A percentile compares a stretch with the other conserved stretches of the same genome.
Evolutionary conservation across 2,113 vertebrate genomes (phyloP).

Genomic region (Larimichthys polyactis): DNA sequence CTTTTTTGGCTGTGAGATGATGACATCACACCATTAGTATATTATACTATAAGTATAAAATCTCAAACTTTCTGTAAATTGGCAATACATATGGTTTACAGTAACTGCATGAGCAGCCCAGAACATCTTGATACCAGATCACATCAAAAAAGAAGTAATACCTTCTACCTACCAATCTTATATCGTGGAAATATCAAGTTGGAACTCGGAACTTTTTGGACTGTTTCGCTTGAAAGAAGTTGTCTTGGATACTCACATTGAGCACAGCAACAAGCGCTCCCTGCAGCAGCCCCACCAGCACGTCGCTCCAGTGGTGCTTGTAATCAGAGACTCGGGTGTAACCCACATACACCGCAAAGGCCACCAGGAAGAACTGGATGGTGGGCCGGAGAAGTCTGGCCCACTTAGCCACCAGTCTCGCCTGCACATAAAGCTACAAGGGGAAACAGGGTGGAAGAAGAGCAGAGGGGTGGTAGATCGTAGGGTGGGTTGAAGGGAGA

Average conservation of each 20-base stretch:
- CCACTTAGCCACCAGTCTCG: slow-evolving; percentile 90
- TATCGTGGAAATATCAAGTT: not conserved
- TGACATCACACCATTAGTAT: not conserved
- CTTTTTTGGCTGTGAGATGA: not conserved
- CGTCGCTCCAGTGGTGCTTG: slow-evolving; percentile 98
- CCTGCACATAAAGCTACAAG: slow-evolving; percentile 92
- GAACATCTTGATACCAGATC: not conserved
- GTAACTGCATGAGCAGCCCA: not conserved
- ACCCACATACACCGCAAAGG: slow-evolving; percentile 95
- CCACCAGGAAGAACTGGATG: slow-evolving; percentile 94
- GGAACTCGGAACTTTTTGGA: not conserved
- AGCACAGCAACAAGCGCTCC: slow-evolving; percentile 91
- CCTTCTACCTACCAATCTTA: not conserved
- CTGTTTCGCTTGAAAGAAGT: slow-evolving; percentile 30
- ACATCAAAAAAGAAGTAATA: not conserved
- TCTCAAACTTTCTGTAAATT: not conserved
- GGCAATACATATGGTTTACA: not conserved
- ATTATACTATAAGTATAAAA: not conserved
- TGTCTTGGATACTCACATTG: slow-evolving; percentile 83
- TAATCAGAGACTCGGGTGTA: slow-evolving; percentile 95
- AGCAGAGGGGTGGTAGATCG: not conserved
- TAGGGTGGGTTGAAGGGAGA: not conserved
- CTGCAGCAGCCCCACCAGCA: slow-evolving; percentile 93
- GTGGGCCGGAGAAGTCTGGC: slow-evolving; percentile 93
- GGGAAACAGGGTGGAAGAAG: not conserved